A percentile compares a stretch with the other conserved stretches of the same genome.
Conservation (phyloP, 92 coral and sea anemone species). For the Palythoa grandis region DNA sequence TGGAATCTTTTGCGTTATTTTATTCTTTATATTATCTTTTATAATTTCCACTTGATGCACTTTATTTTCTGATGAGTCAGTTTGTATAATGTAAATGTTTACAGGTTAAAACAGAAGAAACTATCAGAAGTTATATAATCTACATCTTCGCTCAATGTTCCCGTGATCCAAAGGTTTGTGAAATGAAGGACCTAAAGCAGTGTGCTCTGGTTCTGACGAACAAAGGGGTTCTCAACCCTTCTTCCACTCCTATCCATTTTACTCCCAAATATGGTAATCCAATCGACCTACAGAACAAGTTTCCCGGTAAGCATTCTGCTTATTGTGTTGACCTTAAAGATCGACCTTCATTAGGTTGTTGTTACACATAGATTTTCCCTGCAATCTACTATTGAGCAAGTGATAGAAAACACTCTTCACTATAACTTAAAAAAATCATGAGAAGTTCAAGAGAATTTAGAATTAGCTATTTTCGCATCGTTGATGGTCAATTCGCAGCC, state of each 20-base stretch:
- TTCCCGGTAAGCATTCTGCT: conserved; percentile 71
- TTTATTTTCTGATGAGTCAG: neutral
- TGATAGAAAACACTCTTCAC: no score
- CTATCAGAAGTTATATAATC: conserved; percentile 69
- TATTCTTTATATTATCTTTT: no score
- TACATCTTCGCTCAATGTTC: conserved; percentile 77
- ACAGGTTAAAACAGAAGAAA: conserved; percentile 66
- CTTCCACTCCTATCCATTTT: conserved; percentile 70
- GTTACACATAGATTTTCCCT: neutral
- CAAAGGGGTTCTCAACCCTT: conserved; percentile 78
- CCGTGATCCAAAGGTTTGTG: conserved; percentile 69
- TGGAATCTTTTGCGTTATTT: no score
- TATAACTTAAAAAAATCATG: no score
- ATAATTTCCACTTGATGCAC: no score
- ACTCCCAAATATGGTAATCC: conserved; percentile 79
- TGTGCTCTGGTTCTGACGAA: conserved; percentile 79
- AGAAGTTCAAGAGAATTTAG: no score
- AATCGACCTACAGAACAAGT: conserved; percentile 59
- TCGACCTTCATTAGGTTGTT: no score
- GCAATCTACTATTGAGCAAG: neutral
- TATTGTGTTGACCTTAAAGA: neutral
- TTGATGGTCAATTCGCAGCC: no score
- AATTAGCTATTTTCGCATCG: no score
- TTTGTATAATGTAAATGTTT: neutral
- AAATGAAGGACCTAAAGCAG: conserved; percentile 74